These are phyloP conservation scores for Diploscapter pachys DNA, from an alignment of 1,140 invertebrate genomes.

Conservation along the genomic window DNA sequence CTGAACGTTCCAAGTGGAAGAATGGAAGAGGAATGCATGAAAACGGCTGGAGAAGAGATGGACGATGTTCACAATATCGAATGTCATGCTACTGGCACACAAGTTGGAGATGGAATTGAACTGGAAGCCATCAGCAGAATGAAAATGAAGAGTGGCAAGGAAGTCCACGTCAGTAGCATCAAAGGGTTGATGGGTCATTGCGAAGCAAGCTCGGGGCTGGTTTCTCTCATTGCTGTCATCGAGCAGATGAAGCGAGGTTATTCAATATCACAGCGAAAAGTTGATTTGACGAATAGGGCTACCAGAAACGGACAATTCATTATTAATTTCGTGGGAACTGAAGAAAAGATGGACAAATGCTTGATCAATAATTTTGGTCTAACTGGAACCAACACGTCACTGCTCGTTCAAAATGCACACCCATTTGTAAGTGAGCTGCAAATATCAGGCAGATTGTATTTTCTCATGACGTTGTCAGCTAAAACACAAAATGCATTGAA, in stretches of 20 bases:
- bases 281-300: slow-evolving; percentile 37
- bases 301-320: slow-evolving; percentile 17
- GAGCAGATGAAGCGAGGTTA: slow-evolving; percentile 26
- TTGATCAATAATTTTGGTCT: slow-evolving; percentile 52
- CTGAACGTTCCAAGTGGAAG: slow-evolving; percentile 82
- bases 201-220: slow-evolving; percentile 46
- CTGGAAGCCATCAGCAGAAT: slow-evolving; percentile 73
- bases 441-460: not conserved
- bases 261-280: slow-evolving; percentile 36
- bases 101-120: slow-evolving; percentile 86
- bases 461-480: slow-evolving; percentile 39
- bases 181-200: slow-evolving; percentile 43
- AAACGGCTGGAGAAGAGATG: slow-evolving; percentile 74
- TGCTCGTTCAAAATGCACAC: slow-evolving; percentile 31
- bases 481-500: slow-evolving; percentile 34
- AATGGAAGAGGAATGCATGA: slow-evolving; percentile 80
- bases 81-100: slow-evolving; percentile 88
- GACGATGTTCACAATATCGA: slow-evolving; percentile 79
- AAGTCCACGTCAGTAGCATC: slow-evolving; percentile 19
- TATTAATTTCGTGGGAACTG: slow-evolving; percentile 24
- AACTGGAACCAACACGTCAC: slow-evolving; percentile 42
- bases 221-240: slow-evolving; percentile 32
- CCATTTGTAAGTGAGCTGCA: not conserved
- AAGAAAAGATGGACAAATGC: slow-evolving; percentile 21
- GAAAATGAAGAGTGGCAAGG: not conserved